Conservation (phyloP, 2,888 invertebrate species). For the Matsumyia berberina region DNA sequence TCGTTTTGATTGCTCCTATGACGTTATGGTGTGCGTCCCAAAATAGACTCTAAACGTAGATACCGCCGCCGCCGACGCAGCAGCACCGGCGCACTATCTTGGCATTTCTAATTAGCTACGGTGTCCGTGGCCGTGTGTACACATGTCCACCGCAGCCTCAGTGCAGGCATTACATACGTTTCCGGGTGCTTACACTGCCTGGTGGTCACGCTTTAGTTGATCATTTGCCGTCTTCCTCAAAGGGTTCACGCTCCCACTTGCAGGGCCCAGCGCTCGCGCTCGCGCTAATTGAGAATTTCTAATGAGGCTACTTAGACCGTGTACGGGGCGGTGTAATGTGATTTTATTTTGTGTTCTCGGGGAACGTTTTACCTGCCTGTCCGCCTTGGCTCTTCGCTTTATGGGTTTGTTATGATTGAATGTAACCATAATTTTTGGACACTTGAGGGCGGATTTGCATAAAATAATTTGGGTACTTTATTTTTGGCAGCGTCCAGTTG, state of each 20-base stretch:
- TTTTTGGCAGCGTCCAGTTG: slow-evolving; percentile 58
- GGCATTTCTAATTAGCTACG: slow-evolving; percentile 60
- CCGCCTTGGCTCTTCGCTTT: slow-evolving; percentile 32
- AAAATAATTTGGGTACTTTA: slow-evolving; percentile 56
- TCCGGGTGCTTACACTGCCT: slow-evolving; percentile 55
- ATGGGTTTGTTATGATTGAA: slow-evolving; percentile 64
- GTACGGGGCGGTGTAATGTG: slow-evolving; percentile 66
- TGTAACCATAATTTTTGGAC: slow-evolving; percentile 70
- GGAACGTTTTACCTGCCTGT: slow-evolving; percentile 33
- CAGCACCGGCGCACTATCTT: slow-evolving; percentile 28
- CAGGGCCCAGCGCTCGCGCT: slow-evolving; percentile 1
- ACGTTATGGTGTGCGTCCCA: slow-evolving; percentile 45
- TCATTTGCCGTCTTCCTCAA: slow-evolving; percentile 55
- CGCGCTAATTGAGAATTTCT: slow-evolving; percentile 68
- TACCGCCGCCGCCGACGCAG: slow-evolving; percentile 17
- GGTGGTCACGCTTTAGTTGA: slow-evolving; percentile 63
- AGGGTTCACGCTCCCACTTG: slow-evolving; percentile 44
- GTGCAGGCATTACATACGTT: slow-evolving; percentile 52
- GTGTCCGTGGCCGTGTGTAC: background rate
- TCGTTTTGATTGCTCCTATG: slow-evolving; percentile 37
- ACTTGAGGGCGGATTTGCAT: slow-evolving; percentile 66
- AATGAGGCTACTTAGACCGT: slow-evolving; percentile 71
- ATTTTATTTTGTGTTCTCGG: slow-evolving; percentile 59
- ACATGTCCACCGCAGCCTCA: slow-evolving; percentile 16
- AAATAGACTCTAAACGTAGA: slow-evolving; percentile 31